These are phyloP conservation scores for Struthidea cinerea DNA, from an alignment of 2,113 vertebrate species.

Conservation along the genomic window DNA sequence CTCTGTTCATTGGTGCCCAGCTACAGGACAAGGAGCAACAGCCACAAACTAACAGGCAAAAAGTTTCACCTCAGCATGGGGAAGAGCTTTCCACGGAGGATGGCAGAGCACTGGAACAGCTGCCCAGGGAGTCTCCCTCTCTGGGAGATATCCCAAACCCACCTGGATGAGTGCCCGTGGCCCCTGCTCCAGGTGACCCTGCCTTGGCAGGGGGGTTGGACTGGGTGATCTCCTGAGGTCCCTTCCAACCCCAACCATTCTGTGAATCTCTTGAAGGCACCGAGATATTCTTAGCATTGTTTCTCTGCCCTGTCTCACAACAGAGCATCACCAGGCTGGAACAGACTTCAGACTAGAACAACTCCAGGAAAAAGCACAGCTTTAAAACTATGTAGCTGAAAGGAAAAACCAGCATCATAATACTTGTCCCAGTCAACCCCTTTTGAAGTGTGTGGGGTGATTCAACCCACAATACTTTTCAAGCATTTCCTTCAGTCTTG, in stretches of 20 bases:
- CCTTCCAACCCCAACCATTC: not conserved
- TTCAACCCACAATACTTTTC: rapidly evolving
- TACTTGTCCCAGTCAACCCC: not conserved
- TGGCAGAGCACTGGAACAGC: not conserved
- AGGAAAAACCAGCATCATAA: rapidly evolving
- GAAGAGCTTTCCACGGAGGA: not conserved
- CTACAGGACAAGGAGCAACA: not conserved
- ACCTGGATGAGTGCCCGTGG: not conserved
- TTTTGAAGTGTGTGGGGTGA: rapidly evolving
- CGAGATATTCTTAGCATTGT: rapidly evolving
- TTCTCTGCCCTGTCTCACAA: not conserved
- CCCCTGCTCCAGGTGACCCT: not conserved
- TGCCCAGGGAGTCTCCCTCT: not conserved
- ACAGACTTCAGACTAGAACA: not conserved
- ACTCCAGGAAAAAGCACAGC: not conserved
- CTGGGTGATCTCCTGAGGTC: not conserved
- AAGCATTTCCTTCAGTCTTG: not conserved
- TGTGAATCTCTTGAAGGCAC: not conserved
- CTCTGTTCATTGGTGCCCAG: not conserved
- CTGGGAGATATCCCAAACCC: not conserved
- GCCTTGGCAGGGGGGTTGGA: not conserved
- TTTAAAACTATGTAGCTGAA: not conserved
- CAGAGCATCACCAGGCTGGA: not conserved
- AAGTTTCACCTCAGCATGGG: not conserved
- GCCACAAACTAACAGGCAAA: not conserved